Conservation (phyloP, 2,888 invertebrate species). For the Cataglyphis livida region DNA sequence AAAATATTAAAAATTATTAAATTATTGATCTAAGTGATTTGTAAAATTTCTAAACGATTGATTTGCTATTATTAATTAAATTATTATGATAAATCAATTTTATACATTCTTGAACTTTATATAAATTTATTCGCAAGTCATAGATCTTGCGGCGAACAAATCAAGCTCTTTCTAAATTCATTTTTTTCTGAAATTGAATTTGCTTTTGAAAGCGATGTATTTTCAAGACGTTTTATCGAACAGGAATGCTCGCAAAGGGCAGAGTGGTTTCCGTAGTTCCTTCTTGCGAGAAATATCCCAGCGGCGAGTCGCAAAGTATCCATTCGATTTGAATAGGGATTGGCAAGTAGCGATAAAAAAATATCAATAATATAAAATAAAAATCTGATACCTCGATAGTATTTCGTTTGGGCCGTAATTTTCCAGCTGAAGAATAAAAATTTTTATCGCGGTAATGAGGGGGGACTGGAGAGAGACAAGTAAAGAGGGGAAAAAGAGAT, state of each 20-base stretch:
- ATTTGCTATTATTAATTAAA: not conserved
- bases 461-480: not conserved
- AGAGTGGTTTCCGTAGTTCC: constrained; percentile 10
- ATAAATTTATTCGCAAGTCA: not conserved
- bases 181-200: constrained; percentile 22
- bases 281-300: constrained; percentile 32
- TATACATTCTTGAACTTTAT: not conserved
- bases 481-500: not conserved
- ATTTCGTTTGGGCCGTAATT: constrained; percentile 14
- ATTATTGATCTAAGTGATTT: not conserved
- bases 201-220: constrained; percentile 21
- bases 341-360: constrained; percentile 26
- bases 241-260: constrained; percentile 1
- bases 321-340: constrained; percentile 18
- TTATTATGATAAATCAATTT: not conserved
- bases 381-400: constrained; percentile 8
- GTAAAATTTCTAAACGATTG: constrained; percentile 9
- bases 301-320: constrained; percentile 33
- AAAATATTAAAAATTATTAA: not conserved
- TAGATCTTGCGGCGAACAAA: not conserved
- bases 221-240: constrained; percentile 20
- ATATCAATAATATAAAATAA: constrained; percentile 13
- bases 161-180: constrained; percentile 5
- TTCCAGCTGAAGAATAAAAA: constrained; percentile 19
- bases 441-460: not conserved